A percentile compares a stretch with the other conserved stretches of the same genome.
Evolutionary conservation across 2,113 vertebrate species (phyloP).

Genomic region (Rhipidura dahli): DNA sequence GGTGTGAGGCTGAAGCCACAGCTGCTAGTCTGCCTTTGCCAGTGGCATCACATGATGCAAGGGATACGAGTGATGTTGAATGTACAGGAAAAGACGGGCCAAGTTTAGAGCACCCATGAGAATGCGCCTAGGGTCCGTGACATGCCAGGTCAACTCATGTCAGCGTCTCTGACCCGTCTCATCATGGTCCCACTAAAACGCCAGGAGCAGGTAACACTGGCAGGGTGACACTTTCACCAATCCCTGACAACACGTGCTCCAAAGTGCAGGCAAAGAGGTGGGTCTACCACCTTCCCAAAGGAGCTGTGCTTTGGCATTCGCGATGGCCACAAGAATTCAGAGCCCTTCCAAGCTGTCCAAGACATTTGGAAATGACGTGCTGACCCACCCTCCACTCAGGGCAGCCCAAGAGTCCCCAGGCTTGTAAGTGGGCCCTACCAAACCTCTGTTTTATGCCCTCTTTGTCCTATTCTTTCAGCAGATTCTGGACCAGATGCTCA

Average conservation of each 20-base stretch:
- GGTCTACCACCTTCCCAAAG: rapidly evolving
- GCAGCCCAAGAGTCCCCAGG: not conserved
- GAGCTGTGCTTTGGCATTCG: not conserved
- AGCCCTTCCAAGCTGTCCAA: not conserved
- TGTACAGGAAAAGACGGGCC: rapidly evolving
- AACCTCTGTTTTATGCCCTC: not conserved
- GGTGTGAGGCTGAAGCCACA: not conserved
- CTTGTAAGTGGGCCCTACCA: not conserved
- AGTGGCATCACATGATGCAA: not conserved
- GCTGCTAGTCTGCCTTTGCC: not conserved
- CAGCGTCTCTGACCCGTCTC: not conserved
- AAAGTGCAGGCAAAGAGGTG: not conserved
- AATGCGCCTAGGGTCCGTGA: not conserved
- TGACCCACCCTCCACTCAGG: not conserved
- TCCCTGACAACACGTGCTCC: not conserved
- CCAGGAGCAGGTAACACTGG: not conserved
- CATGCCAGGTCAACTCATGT: not conserved
- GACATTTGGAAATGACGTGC: not conserved
- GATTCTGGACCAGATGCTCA: not conserved
- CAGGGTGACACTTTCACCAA: not conserved
- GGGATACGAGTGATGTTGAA: not conserved
- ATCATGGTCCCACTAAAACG: not conserved
- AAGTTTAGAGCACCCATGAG: not conserved
- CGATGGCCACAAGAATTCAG: not conserved
- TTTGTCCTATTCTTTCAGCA: not conserved